These are phyloP conservation scores for Macheiramphus alcinus DNA, from an alignment of 2,113 vertebrate genomes.

Conservation along the genomic window DNA sequence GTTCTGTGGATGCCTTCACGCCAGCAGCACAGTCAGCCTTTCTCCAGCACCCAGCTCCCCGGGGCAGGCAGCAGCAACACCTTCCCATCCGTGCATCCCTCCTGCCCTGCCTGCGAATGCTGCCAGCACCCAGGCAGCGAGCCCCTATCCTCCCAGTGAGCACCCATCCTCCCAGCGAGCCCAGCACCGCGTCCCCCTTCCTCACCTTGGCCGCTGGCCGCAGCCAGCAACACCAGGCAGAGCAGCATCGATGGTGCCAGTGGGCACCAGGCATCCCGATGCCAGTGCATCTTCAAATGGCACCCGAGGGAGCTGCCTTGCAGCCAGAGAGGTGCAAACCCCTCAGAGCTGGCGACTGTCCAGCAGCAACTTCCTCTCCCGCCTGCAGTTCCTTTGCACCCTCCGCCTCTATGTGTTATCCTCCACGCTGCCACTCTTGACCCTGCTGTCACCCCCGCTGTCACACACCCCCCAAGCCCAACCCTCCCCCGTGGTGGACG, in stretches of 20 bases:
- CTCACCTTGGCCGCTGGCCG: not conserved
- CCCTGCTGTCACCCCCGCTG: not conserved
- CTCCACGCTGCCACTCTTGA: accelerated
- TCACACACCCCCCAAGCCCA: too few relatives aligned
- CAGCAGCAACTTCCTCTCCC: not conserved
- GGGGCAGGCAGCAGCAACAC: not conserved
- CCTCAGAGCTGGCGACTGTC: not conserved
- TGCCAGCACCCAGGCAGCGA: too few relatives aligned
- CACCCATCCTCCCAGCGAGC: not conserved
- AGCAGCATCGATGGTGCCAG: not conserved
- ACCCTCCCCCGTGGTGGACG: accelerated
- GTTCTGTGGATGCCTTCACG: accelerated
- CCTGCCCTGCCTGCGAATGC: not conserved
- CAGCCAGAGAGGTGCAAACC: too few relatives aligned
- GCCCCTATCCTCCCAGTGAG: not conserved
- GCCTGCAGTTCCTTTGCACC: not conserved
- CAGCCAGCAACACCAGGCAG: not conserved
- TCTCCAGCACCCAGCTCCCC: not conserved
- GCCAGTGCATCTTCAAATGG: accelerated
- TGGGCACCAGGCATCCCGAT: accelerated
- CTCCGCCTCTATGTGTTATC: not conserved
- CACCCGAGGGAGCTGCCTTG: accelerated
- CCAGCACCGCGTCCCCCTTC: not conserved
- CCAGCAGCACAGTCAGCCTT: not conserved
- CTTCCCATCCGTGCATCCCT: not conserved